Base-by-base conservation (phyloP, 2,113 vertebrate genomes). In the Caretta caretta region DNA sequence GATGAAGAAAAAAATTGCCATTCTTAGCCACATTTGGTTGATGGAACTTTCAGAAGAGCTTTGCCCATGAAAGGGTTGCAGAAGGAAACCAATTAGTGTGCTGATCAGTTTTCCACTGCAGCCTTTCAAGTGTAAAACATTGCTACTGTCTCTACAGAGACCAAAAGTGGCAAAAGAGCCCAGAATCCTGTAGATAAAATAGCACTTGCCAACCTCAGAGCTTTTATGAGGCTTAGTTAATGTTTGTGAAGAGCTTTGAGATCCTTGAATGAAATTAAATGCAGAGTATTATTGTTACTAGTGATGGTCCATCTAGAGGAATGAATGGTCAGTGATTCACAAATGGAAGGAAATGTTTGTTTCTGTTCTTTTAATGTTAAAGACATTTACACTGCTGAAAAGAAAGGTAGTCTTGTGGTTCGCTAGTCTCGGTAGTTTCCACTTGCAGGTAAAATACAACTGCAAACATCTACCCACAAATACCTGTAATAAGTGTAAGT, bases 1-100 rank as follows among this genome's bases (percentile, higher is more conserved):
- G 2, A 0, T 6, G 75, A 19, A 27, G 1, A 3, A 19, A n/a
- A 69, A 59, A 83, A 19, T 0, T 17, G 46, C n/a, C 53, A 25
- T 11, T 4, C 1, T 42, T 11, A 83, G 25, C 78, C 10, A 35
- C 17, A 79, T 31, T 17, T 56, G 13, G 1, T 19, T 10, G 82
- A 35, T 3, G 24, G n/a, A 53, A 8, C 12, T 46, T 50, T 59
- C 8, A 4, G 3, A 16, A 88, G 78, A 1, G 53, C 38, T 86
- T 59, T 35, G 5, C 46, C 38, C 24, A 3, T 31, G 59, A 1
- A 4, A 31, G 12, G 65, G 3, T 57, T 1, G 31, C 48, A 83
- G 29, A 29, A 53, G 53, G 89, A 22, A 57, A n/a, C 6, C 19
- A 29, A 53, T n/a, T 19, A 31, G 53, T 13, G 2, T n/a, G 79